A percentile compares a stretch with the other conserved stretches of the same genome.
phyloP scores from a whole-genome alignment of 2,797 vertebrate genomes.

The Sciurus carolinensis region DNA sequence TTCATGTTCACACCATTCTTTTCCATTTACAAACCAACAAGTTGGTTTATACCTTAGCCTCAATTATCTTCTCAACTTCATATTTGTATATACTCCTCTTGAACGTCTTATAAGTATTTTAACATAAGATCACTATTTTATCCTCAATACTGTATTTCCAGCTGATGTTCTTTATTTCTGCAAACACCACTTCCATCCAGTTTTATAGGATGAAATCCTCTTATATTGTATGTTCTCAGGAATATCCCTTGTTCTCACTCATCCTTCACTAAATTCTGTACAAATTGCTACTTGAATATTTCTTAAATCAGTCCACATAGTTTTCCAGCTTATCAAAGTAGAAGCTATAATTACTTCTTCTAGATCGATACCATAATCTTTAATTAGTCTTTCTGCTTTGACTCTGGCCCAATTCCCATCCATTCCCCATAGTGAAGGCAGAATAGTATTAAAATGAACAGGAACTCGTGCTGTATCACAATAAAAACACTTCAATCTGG shows the following conservation, averaged over 20 bases:
- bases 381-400: neutral
- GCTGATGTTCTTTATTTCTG: neutral
- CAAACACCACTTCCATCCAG: neutral
- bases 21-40: neutral
- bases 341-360: neutral
- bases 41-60: neutral
- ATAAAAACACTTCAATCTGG: constrained; percentile 14
- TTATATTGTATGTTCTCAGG: neutral
- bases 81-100: neutral
- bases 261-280: neutral
- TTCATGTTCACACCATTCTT: neutral
- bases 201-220: neutral
- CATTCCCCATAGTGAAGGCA: neutral
- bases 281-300: neutral
- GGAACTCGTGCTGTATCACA: neutral
- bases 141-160: neutral
- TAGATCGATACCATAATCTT: neutral
- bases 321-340: neutral
- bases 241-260: neutral
- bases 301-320: neutral
- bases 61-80: neutral
- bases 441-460: neutral
- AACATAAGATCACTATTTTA: neutral
- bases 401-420: neutral
- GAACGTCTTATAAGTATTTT: neutral